phyloP scores from a whole-genome alignment of 1,140 invertebrate species.

The Papilio polytes region DNA sequence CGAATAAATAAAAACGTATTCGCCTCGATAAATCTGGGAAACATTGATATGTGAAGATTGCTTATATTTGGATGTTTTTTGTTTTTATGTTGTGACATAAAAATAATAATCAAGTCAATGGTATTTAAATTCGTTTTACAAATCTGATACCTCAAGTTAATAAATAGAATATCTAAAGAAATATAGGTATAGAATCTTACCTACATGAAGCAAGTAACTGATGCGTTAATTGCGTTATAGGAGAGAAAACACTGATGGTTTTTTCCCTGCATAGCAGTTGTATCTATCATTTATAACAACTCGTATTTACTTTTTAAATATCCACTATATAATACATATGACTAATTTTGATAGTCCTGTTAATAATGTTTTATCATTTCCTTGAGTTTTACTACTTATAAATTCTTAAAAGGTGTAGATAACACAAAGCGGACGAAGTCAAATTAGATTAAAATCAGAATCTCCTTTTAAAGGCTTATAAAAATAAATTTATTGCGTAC shows the following conservation, averaged over 20 bases:
- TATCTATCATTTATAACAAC: neutral
- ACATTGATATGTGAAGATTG: neutral
- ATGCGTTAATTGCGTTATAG: too few species aligned
- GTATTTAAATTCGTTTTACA: too few species aligned
- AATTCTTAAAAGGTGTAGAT: slow-evolving; percentile 41
- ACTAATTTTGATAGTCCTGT: slow-evolving; percentile 2
- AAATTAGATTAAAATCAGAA: slow-evolving; percentile 52
- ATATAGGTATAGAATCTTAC: too few species aligned
- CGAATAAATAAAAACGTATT: slow-evolving; percentile 25
- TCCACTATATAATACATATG: neutral
- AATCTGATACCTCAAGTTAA: too few species aligned
- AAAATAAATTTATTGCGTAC: slow-evolving; percentile 70
- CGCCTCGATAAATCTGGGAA: slow-evolving; percentile 10
- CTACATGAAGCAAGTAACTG: too few species aligned
- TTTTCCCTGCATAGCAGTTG: too few species aligned
- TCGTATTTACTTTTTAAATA: slow-evolving; percentile 6
- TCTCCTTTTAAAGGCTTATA: slow-evolving; percentile 67
- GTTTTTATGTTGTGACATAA: neutral
- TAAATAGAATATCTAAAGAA: too few species aligned
- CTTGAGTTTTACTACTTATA: neutral
- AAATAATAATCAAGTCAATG: too few species aligned
- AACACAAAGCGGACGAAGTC: slow-evolving; percentile 11
- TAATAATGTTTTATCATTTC: slow-evolving; percentile 16
- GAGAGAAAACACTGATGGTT: too few species aligned
- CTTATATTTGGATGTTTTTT: neutral